Base-by-base conservation (phyloP, 2,888 invertebrate genomes). In the Caenorhabditis virilis region DNA sequence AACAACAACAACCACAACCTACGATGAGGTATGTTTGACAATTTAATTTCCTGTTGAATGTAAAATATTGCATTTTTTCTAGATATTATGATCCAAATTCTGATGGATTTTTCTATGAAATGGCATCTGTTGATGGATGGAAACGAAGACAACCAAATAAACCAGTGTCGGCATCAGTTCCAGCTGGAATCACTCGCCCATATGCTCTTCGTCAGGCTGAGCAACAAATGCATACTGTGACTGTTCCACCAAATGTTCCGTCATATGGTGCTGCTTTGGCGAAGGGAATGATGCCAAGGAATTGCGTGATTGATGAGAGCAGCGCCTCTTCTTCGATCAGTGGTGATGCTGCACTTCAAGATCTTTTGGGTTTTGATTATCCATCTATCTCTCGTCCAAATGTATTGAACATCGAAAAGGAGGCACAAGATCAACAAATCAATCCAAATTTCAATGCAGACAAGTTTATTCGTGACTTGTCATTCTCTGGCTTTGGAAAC, bases 111-210 rank as follows among this genome's bases (percentile, higher is more conserved):
- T 79, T 67, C 69, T 82, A 78, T 60, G 82, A 82, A 56, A 79
- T 80, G 78, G 79, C 80, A 6, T 76, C 77, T 6, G 79, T 82
- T 26, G 80, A 82, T 54, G 82, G 82, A 22, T 82, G 82, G 82
- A 73, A 73, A 45, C 39, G 68, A 16, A 63, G 72, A 9, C 69
- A 69, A 41, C 72, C 72, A 36, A 56, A 66, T 33, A 67, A 71
- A 48, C 65, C 66, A 13, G 52, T 55, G 9, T 58, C 65, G 1
- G 62, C 69, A 2, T 59, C 66, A 16, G 57, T 64, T 0, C 66
- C 60, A 9, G 41, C 39, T 15, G 60, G 63, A 47, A 56, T 61
- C 35, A 54, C 60, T 2, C 33, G 69, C 3, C 61, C 60, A 4
- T 61, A 58, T 35, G 27, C 52, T 5, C 51, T 52, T 18, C 36